Conservation (phyloP, 2,888 invertebrate genomes). For the Oithona nana region DNA sequence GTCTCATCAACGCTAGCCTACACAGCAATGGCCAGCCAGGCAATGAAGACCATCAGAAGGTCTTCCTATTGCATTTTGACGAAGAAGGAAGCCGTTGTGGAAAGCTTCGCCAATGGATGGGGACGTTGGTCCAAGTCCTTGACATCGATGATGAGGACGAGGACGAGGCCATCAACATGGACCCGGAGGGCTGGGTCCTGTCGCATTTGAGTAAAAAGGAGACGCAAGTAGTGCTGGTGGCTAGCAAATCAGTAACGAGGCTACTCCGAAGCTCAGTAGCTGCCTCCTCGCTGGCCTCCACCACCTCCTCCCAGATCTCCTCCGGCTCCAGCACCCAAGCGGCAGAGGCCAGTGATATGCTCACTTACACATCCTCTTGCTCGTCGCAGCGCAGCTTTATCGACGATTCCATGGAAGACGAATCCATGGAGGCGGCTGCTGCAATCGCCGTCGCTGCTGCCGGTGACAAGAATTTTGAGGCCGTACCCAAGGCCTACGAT, state of each 20-base stretch:
- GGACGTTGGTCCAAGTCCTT: not conserved
- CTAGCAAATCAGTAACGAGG: not conserved
- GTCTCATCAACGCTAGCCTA: too few relatives aligned
- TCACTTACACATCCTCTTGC: not conserved
- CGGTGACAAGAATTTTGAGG: too few relatives aligned
- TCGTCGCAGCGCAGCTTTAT: not conserved
- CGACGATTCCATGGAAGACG: not conserved
- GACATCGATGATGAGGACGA: not conserved
- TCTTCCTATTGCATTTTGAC: not conserved
- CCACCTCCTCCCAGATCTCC: not conserved
- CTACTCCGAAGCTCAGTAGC: not conserved
- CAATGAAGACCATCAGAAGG: too few relatives aligned
- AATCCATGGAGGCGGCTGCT: not conserved
- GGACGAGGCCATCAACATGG: not conserved
- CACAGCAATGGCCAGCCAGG: too few relatives aligned
- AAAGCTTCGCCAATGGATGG: not conserved
- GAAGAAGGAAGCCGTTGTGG: not conserved
- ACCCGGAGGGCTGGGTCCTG: not conserved
- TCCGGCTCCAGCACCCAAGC: too few relatives aligned
- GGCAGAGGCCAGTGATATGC: too few relatives aligned
- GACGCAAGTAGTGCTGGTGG: not conserved
- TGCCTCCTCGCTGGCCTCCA: not conserved
- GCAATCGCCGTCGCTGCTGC: not conserved
- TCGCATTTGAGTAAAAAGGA: not conserved
- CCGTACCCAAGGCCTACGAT: too few relatives aligned